Base-by-base conservation (phyloP, 2,888 invertebrate genomes). In the Xestobium rufovillosum region DNA sequence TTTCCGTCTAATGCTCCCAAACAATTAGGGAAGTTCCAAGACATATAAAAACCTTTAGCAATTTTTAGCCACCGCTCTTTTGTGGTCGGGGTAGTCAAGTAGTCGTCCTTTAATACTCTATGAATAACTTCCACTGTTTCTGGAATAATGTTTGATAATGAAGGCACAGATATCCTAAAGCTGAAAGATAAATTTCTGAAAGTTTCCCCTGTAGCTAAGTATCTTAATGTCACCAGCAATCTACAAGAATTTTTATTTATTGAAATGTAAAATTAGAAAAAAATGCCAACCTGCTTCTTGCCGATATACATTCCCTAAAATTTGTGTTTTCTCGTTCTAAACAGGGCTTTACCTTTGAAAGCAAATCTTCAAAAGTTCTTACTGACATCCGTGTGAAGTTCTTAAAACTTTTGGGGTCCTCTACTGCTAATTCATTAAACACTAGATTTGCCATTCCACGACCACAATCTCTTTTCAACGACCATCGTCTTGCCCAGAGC, bases 1-100 rank as follows among this genome's bases (percentile, higher is more conserved):
- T 40, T 40, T 15, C 40, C 40, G 31, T 36, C 40, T 35, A 39
- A 23, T 4, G 39, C 39, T 13, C 29, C 34, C 14, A 39, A 35
- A 19, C 39, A 39, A 10, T 16, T 29, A 2, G 34, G 39, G 35
- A 39, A 39, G 28, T 39, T 35, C 32, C 33, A 29, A 4, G 34
- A 30, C n/a, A 23, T 14, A 10, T 33, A 33, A 14, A 36, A 33
- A 23, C 9, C 10, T 12, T 15, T 10, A 3, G 36, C 10, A 31
- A 36, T 36, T 34, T 16, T 17, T 25, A n/a, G 17, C 36, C 31
- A 36, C 10, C 33, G 11, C 3, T 33, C 19, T 14, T 4, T 17
- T 4, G 29, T 8, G 11, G 9, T 31, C n/a, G 30, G 36, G 14
- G 11, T 14, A 4, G 3, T 13, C 14, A 35, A 16, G 13, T 25